Base-by-base conservation (phyloP, 2,113 vertebrate species). In the Gnathonemus longibarbis region DNA sequence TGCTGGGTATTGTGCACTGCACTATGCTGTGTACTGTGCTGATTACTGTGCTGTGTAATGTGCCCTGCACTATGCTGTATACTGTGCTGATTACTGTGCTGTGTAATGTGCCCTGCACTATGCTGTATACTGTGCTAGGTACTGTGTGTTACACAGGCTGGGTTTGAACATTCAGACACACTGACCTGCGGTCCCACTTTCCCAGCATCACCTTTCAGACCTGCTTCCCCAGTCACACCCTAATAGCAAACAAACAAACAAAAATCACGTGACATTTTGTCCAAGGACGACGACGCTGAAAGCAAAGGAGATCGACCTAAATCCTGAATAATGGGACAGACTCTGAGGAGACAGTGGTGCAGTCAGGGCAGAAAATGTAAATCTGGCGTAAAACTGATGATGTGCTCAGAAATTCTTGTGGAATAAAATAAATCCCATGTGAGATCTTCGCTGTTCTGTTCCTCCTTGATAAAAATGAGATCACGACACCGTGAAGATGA, bases 181-280 rank as follows among this genome's bases (percentile, higher is more conserved):
- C 96, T 96, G 93, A 98, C 97, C 91, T 3, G 77, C 0, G 90
- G 91, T 7, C 97, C 97, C 0, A 90, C 91, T 3, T 93, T 95
- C 87, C 97, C 97, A 0, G 49, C 1, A 2, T 97, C 95, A 88
- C 97, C 97, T 93, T 94, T 96, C 3, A 58, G 77, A 58, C 97
- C 97, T 0, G 89, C 91, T 0, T 93, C 90, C 87, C 97, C 97
- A 7, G 84, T 15, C 0, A 93, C 88, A 27, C 97, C 97, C 97
- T 98, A 74, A 0, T 88, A 53, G 62, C 10, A 0, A 42, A 31
- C 88, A 27, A 92, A 0, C 3, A 77, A 27, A 31, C 13, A 88
- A 46, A 39, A 27, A 85, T 49, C 17, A 49, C 48, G 4, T 85
- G 11, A 42, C 35, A 42, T 80, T 80, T 80, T 19, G 35, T 42